These are phyloP conservation scores for Ridgeia piscesae DNA, from an alignment of 1,140 invertebrate genomes.

Conservation along the genomic window DNA sequence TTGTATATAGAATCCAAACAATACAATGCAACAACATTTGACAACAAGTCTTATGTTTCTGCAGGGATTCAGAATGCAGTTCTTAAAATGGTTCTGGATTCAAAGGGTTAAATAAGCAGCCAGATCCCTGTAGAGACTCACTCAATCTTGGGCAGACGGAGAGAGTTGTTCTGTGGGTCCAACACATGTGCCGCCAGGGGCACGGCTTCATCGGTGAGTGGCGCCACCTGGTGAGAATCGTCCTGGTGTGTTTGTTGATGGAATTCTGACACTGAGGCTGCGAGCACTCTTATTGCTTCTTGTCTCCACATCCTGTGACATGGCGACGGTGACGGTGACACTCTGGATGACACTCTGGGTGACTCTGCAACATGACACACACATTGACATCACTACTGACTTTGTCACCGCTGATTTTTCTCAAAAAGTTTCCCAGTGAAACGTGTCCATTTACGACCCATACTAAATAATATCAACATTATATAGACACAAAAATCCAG, in stretches of 20 bases:
- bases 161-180: not conserved
- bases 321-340: too few relatives aligned
- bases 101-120: not conserved
- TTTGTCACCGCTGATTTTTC: not conserved
- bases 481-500: too few relatives aligned
- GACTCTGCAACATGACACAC: not conserved
- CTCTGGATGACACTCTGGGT: not conserved
- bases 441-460: too few relatives aligned
- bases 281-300: not conserved
- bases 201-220: not conserved
- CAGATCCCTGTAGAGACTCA: not conserved
- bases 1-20: too few relatives aligned
- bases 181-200: not conserved
- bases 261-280: not conserved
- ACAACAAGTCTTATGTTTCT: too few relatives aligned
- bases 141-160: not conserved
- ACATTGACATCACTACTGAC: not conserved
- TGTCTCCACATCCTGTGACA: not conserved
- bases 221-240: not conserved
- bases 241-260: not conserved
- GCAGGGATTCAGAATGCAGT: too few relatives aligned
- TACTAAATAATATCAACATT: too few relatives aligned
- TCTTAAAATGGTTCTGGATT: too few relatives aligned
- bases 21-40: too few relatives aligned
- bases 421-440: too few relatives aligned